Evolutionary conservation across 2,888 invertebrate genomes (phyloP).

Genomic region (Acrobasis consociella): DNA sequence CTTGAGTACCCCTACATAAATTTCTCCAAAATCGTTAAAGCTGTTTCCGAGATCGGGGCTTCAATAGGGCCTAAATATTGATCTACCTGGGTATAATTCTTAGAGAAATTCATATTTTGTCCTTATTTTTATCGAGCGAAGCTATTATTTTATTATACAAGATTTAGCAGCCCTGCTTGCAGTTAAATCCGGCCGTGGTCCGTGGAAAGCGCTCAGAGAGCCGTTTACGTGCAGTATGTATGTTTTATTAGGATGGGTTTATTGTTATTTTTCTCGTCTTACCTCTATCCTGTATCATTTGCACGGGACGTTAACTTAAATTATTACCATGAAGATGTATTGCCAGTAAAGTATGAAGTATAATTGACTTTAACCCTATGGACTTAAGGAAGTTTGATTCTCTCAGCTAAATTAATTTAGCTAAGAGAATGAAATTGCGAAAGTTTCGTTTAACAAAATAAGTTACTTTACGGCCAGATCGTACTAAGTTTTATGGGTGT

Average conservation of each 20-base stretch:
- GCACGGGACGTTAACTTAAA: background rate
- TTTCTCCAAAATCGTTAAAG: no score
- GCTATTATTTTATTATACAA: background rate
- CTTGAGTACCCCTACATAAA: no score
- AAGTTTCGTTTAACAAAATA: background rate
- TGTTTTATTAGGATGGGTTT: slow-evolving; percentile 26
- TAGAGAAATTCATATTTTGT: background rate
- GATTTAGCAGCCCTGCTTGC: slow-evolving; percentile 5
- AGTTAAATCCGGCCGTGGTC: slow-evolving; percentile 6
- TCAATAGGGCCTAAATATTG: no score
- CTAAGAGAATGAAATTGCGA: background rate
- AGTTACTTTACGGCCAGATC: background rate
- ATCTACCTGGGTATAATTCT: no score
- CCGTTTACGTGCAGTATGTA: slow-evolving; percentile 21
- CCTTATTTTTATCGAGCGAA: background rate
- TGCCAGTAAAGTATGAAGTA: background rate
- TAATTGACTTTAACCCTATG: no score
- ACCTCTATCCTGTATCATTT: background rate
- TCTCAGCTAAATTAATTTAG: background rate
- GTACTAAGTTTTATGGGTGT: background rate
- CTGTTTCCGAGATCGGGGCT: no score
- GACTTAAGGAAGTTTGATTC: background rate
- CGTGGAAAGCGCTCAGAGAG: slow-evolving; percentile 3
- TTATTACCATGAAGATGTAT: slow-evolving; percentile 6
- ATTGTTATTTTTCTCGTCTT: background rate